Conservation (phyloP, 2,113 vertebrate species). For the Lophotis ruficrista region DNA sequence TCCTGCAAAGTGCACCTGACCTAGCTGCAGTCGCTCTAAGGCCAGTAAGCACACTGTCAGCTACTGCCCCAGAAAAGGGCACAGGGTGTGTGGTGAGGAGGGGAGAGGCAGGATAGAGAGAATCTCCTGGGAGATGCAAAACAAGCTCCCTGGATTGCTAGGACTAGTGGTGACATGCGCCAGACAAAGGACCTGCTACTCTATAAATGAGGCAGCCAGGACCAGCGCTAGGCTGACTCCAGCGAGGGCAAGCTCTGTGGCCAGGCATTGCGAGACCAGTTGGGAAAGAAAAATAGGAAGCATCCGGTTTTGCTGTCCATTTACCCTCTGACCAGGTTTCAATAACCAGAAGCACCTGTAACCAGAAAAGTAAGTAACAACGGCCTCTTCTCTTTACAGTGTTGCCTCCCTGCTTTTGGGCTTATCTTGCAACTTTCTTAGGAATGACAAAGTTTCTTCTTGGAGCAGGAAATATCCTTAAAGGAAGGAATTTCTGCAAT, state of each 20-base stretch:
- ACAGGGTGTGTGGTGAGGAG: neutral
- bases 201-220: constrained; percentile 82
- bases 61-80: neutral
- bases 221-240: constrained; percentile 19
- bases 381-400: neutral
- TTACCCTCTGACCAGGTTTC: neutral
- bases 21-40: neutral
- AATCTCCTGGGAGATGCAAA: constrained; percentile 75
- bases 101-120: constrained; percentile 27
- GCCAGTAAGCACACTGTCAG: neutral
- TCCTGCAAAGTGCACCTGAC: neutral
- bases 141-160: constrained; percentile 63
- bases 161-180: constrained; percentile 80
- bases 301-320: neutral
- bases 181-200: constrained; percentile 82
- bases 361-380: constrained; percentile 54
- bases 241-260: neutral
- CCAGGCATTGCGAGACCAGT: neutral
- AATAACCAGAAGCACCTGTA: neutral
- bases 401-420: neutral
- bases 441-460: neutral
- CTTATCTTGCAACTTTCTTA: neutral
- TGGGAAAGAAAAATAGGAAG: neutral
- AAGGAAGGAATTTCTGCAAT: neutral
- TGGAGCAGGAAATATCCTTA: neutral